phyloP scores from a whole-genome alignment of 1,140 invertebrate genomes.

The Portunus trituberculatus region DNA sequence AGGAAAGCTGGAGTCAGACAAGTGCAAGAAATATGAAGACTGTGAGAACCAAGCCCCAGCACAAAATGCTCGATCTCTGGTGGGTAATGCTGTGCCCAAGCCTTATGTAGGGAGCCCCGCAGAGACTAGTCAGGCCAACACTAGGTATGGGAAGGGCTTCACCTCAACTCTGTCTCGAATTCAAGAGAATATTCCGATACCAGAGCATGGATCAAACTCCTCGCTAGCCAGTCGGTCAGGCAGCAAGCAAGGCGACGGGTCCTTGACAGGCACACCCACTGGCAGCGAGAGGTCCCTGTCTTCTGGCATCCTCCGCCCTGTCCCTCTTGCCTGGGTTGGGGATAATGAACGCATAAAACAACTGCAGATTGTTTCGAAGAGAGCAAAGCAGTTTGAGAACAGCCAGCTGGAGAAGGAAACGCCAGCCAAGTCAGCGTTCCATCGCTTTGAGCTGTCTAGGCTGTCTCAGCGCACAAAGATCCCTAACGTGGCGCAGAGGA shows the following conservation, averaged over 20 bases:
- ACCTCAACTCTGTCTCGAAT: conserved; percentile 85
- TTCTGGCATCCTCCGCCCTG: conserved; percentile 54
- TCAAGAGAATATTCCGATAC: conserved; percentile 83
- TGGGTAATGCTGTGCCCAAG: conserved; percentile 78
- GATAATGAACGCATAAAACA: conserved; percentile 78
- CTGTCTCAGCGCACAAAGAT: conserved; percentile 86
- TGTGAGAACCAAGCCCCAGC: conserved; percentile 77
- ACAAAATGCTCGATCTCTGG: conserved; percentile 59
- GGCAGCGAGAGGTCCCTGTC: conserved; percentile 74
- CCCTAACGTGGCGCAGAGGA: conserved; percentile 87
- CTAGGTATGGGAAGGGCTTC: conserved; percentile 80
- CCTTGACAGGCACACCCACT: conserved; percentile 64
- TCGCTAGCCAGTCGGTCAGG: conserved; percentile 79
- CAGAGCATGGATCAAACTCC: conserved; percentile 75
- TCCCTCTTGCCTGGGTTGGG: conserved; percentile 75
- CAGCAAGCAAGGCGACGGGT: conserved; percentile 71
- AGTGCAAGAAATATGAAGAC: background rate
- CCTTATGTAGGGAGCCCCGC: conserved; percentile 68
- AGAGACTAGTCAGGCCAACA: conserved; percentile 43
- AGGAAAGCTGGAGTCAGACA: background rate
- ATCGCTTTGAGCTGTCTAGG: conserved; percentile 87
- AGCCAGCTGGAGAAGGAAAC: conserved; percentile 81
- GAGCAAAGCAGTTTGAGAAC: conserved; percentile 88
- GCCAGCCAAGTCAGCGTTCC: conserved; percentile 85
- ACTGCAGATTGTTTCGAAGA: conserved; percentile 80